Evolutionary conservation across 2,888 invertebrate genomes (phyloP), one percentile per base, ranked within the genome.

Genomic region (Exocentrus adspersus): DNA sequence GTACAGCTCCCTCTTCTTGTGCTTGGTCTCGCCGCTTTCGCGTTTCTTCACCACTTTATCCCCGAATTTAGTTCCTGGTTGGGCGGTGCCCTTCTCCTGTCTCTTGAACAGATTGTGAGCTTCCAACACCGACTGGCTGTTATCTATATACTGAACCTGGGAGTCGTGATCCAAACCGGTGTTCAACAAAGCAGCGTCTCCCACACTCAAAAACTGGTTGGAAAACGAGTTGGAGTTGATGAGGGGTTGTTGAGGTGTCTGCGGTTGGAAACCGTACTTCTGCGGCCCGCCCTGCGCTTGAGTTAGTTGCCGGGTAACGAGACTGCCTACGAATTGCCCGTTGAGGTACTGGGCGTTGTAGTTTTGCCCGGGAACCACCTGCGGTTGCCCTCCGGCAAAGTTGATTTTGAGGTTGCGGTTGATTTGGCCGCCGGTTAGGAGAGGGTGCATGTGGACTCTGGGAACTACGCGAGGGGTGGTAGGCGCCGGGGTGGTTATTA

Each of bases 1-100:
- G 0, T 90, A 84, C 21, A 92, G 78, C 1, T 89, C 92, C 0
- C 92, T 86, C 72, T 92, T 91, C 52, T 86, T 86, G 2, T 67
- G 56, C 16, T 69, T 64, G 79, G 56, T 70, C n/a, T 17, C 63
- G 1, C 19, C 56, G 4, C 62, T 45, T 54, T 67, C 66, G 5
- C 71, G 69, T 65, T 73, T 76, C 45, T 67, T 64, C 1, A 60
- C 53, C 41, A 64, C 62, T 60, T 58, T 80, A 41, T 71, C 72
- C 1, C 71, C 74, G 57, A 68, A 72, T 64, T 73, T 63, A 30
- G 60, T 10, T 24, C 28, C 28, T 28, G 48, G 10, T 10, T 28
- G 28, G 6, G 43, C 28, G 20, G 42, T 50, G 45, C 67, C 68
- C 12, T 65, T 60, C 43, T 71, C 72, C 3, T 74, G 65, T 67